Evolutionary conservation across 2,888 invertebrate species (phyloP).

Genomic region (Tyria jacobaeae): DNA sequence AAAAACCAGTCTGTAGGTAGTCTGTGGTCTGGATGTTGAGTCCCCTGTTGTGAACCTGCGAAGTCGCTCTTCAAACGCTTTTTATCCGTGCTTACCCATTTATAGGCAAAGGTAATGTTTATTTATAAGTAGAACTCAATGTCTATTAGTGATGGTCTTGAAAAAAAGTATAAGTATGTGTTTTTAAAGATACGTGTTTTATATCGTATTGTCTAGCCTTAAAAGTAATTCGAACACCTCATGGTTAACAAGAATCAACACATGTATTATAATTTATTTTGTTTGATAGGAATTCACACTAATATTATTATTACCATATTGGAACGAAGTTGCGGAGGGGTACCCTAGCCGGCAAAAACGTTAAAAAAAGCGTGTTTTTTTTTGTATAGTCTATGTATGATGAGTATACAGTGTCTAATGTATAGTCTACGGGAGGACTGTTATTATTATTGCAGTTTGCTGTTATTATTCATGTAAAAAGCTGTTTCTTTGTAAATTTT

Average conservation of each 20-base stretch:
- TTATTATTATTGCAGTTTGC: no score
- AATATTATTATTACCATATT: no score
- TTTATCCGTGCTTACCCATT: conserved; percentile 63
- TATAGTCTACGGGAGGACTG: no score
- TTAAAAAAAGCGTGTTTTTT: no score
- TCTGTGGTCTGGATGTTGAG: conserved; percentile 33
- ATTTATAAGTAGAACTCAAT: conserved; percentile 67
- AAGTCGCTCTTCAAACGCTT: conserved; percentile 61
- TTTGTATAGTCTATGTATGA: no score
- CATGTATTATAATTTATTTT: neutral
- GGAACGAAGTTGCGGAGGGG: no score
- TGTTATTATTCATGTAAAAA: no score
- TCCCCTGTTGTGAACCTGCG: conserved; percentile 43
- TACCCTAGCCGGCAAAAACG: no score
- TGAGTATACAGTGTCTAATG: no score
- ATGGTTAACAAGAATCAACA: conserved; percentile 12
- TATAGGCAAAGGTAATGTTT: conserved; percentile 67
- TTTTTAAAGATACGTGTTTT: conserved; percentile 30
- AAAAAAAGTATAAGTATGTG: neutral
- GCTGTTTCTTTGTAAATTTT: no score
- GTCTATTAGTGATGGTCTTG: conserved; percentile 38
- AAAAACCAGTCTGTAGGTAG: conserved; percentile 51
- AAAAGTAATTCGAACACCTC: conserved; percentile 1
- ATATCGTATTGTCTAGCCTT: conserved; percentile 28
- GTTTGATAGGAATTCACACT: no score